A percentile compares a stretch with the other conserved stretches of the same genome.
Conservation (phyloP, 2,113 vertebrate genomes). For the Pteropus alecto region DNA sequence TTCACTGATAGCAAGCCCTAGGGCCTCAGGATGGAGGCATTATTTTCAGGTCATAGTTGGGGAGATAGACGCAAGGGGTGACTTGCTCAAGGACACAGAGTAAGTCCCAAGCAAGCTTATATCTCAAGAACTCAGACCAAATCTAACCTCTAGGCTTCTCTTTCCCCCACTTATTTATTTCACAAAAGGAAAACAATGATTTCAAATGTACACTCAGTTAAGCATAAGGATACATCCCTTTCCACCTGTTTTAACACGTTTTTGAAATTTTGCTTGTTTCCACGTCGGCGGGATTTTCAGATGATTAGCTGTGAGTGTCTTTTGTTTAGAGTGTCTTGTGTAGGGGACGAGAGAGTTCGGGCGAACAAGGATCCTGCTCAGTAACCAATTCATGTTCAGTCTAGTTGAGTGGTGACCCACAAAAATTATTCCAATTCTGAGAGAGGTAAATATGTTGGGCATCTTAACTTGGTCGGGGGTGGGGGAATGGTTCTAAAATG, state of each 20-base stretch:
- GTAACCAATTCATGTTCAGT: background rate
- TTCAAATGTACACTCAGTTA: constrained; percentile 20
- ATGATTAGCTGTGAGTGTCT: constrained; percentile 58
- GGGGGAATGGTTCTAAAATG: background rate
- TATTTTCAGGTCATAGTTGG: constrained; percentile 29
- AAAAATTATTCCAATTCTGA: background rate
- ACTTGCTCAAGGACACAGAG: constrained; percentile 16
- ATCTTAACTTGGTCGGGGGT: background rate
- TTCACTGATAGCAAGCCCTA: constrained; percentile 53
- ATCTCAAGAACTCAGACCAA: constrained; percentile 34
- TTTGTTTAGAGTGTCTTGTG: constrained; percentile 35
- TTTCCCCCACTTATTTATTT: background rate
- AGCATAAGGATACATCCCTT: constrained; percentile 23
- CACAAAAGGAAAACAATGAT: constrained; percentile 48
- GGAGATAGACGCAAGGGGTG: background rate
- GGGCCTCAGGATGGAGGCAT: constrained; percentile 25
- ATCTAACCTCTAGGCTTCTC: constrained; percentile 44
- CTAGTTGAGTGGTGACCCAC: background rate
- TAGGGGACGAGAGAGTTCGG: background rate
- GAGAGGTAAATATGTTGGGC: background rate
- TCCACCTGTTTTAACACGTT: constrained; percentile 48
- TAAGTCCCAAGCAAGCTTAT: background rate
- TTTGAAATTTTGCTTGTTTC: constrained; percentile 59
- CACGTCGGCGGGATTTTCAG: constrained; percentile 52
- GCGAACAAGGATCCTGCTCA: constrained; percentile 22